Base-by-base conservation (phyloP, 2,797 vertebrate genomes). In the Galagoides demidoff region DNA sequence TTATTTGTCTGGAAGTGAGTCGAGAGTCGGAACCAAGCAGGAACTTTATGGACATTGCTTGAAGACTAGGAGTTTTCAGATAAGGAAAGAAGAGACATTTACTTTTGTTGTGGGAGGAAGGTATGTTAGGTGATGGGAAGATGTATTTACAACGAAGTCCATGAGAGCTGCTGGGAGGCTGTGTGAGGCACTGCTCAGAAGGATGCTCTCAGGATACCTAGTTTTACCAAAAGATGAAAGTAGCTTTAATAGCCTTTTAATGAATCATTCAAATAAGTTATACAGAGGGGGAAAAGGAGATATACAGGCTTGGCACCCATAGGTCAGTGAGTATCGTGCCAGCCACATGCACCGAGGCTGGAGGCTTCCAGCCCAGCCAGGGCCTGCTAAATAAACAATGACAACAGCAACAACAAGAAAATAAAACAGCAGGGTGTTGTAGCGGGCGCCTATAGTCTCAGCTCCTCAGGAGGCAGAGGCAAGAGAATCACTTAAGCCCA, bases 101-200 rank as follows among this genome's bases (percentile, higher is more conserved):
- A 39, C n/a, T 88, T 96, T 55, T 87, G 31, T 64, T 78, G 25
- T 78, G 45, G 66, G 63, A 86, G 55, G 39, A 82, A 85, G 73
- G 9, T 73, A 27, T 76, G 29, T 95, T 84, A 73, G 37, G 14
- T 71, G 25, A 19, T 23, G 45, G 29, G 89, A 76, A 66, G 45
- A 57, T 9, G 49, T 83, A 29, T 79, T 91, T 89, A 52, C 77
- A 39, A 57, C 55, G 22, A 89, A 85, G 39, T 14, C 61, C 37
- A 43, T 17, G 31, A 22, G 13, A 93, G 29, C 29, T 49, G 11
- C 61, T 63, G 34, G 37, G 34, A 94, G n/a, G 39, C 23, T 76
- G 27, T 39, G 10, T 89, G 39, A 63, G 17, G 17, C 57, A 49
- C 52, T 85, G n/a, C 22, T 55, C 70, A 88, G 52, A 87, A 83